Base-by-base conservation (phyloP, 2,888 invertebrate species). In the Chouioia cunea region DNA sequence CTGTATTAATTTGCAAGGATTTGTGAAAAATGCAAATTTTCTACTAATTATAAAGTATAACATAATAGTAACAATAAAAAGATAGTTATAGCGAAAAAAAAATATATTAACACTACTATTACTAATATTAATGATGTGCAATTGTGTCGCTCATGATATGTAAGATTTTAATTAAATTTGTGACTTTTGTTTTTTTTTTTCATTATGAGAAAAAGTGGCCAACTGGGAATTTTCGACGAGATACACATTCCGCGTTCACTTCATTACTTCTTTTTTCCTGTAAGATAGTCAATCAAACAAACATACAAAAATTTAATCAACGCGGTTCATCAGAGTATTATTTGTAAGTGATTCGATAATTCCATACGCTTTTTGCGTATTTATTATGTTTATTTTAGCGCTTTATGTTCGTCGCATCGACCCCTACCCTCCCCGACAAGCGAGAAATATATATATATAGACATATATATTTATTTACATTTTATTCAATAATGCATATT, bases 211-310 rank as follows among this genome's bases (percentile, higher is more conserved):
- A 27, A 70, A 64, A 70, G 70, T 68, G 68, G 65, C 62, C 27
- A 65, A 4, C 69, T 74, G 71, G 74, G 47, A 74, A 74, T 74
- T 74, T 71, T 71, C 52, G 66, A 74, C 69, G 74, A 69, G 69
- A 71, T 48, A 52, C 65, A 71, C 68, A 71, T 69, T 74, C 69
- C 65, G 69, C 69, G 59, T 63, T 62, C 20, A 20, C 14, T 54
- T 59, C n/a, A 12, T 57, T 63, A 70, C 36, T 23, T 23, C 20
- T 16, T 36, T 63, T 48, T 23, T 27, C 23, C 47, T 72, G 68
- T 70, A 70, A 59, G 63, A 73, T 71, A 70, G 71, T 56, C 54
- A 70, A 69, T 73, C 65, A 73, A 71, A 73, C 27, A 12, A 59
- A 43, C n/a, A n/a, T n/a, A 56, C 27, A 20, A 59, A 59, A 36